phyloP scores from a whole-genome alignment of 2,113 vertebrate genomes.

The Plecotus auritus region DNA sequence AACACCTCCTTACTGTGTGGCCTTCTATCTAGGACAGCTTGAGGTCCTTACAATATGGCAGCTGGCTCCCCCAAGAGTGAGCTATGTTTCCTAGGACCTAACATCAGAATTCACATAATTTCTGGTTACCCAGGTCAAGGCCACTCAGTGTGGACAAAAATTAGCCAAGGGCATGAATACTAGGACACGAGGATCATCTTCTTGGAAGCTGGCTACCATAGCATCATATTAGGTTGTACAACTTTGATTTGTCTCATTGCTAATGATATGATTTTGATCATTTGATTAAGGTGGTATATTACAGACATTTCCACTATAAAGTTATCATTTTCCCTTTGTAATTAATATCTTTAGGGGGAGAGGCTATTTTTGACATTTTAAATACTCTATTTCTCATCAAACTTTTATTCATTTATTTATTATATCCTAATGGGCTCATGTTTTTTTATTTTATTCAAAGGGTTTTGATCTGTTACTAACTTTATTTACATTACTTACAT shows the following conservation, averaged over 20 bases:
- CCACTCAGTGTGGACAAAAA: not conserved
- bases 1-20: not conserved
- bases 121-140: not conserved
- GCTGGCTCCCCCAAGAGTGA: not conserved
- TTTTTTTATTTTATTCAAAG: not conserved
- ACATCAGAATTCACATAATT: not conserved
- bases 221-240: not conserved
- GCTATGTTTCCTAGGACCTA: not conserved
- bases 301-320: not conserved
- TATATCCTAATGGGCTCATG: not conserved
- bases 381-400: not conserved
- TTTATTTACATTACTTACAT: not conserved
- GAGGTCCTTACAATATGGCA: not conserved
- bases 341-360: not conserved
- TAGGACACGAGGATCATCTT: not conserved
- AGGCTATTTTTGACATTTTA: not conserved
- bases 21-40: not conserved
- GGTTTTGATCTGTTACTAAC: not conserved
- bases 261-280: not conserved
- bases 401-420: constrained; percentile 26
- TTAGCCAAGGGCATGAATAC: not conserved
- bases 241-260: not conserved
- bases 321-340: not conserved
- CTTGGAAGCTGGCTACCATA: not conserved
- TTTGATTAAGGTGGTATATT: not conserved